These are phyloP conservation scores for Bolinopsis microptera DNA, from an alignment of 37 sponge, comb jelly and placozoan species.

Conservation along the genomic window DNA sequence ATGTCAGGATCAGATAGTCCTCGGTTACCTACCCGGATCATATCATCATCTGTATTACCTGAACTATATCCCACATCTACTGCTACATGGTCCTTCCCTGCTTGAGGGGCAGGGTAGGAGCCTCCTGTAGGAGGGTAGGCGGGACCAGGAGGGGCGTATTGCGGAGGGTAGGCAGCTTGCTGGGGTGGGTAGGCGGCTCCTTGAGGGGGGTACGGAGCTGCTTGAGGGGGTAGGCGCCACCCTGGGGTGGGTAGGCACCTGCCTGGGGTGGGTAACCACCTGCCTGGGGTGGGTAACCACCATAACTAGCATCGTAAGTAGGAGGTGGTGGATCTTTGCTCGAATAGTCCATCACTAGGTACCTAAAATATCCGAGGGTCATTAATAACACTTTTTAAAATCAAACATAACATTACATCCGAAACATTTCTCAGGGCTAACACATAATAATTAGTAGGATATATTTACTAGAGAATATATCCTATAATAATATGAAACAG, in stretches of 20 bases:
- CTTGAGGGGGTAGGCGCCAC: background rate
- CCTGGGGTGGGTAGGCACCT: background rate
- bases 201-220: background rate
- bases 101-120: background rate
- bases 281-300: background rate
- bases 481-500: too few species aligned
- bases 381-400: too few species aligned
- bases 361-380: too few species aligned
- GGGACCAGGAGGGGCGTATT: background rate
- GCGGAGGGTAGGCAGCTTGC: conserved; percentile 38
- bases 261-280: background rate
- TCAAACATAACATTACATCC: too few species aligned
- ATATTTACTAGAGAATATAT: too few species aligned
- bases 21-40: background rate
- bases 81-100: background rate
- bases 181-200: conserved; percentile 25
- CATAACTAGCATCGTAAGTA: background rate
- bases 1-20: conserved; percentile 8
- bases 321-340: conserved; percentile 1
- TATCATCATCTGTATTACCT: background rate
- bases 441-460: too few species aligned
- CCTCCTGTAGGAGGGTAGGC: background rate
- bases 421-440: too few species aligned
- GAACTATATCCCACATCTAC: background rate
- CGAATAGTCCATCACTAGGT: background rate